Evolutionary conservation across 1,140 invertebrate species (phyloP).

Genomic region (Drosophila leontia): DNA sequence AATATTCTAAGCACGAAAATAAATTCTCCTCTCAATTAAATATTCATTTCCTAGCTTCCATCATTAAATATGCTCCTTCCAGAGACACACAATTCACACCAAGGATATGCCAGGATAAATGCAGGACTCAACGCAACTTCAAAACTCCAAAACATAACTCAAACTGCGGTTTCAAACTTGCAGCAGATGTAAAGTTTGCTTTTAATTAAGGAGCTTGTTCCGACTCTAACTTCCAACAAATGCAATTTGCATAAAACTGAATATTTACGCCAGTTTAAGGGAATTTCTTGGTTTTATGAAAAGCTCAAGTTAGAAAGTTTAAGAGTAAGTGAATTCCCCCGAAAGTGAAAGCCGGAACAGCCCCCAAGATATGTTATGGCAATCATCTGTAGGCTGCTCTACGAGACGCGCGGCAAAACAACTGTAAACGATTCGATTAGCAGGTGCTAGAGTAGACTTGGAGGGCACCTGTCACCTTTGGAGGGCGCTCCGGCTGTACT

Average conservation of each 20-base stretch:
- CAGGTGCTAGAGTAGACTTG: slow-evolving; percentile 70
- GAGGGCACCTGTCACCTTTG: slow-evolving; percentile 85
- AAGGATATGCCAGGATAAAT: slow-evolving; percentile 22
- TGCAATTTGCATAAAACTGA: slow-evolving; percentile 6
- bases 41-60: background rate
- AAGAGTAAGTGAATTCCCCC: too few species aligned
- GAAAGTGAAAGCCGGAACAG: slow-evolving; percentile 2
- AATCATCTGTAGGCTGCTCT: slow-evolving; percentile 43
- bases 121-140: slow-evolving; percentile 21
- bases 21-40: too few species aligned
- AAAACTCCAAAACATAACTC: slow-evolving; percentile 42
- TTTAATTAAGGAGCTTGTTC: slow-evolving; percentile 16
- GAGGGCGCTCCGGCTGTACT: slow-evolving; percentile 64
- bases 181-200: slow-evolving; percentile 33
- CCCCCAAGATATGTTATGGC: slow-evolving; percentile 29
- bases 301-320: background rate
- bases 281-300: background rate
- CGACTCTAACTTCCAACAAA: background rate
- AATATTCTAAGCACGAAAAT: background rate
- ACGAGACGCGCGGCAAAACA: slow-evolving; percentile 59
- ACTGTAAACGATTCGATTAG: slow-evolving; percentile 84
- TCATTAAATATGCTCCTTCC: background rate
- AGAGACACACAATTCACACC: background rate
- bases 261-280: background rate
- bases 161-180: slow-evolving; percentile 51